Conservation (phyloP, 2,113 vertebrate species). For the Podocnemis expansa region DNA sequence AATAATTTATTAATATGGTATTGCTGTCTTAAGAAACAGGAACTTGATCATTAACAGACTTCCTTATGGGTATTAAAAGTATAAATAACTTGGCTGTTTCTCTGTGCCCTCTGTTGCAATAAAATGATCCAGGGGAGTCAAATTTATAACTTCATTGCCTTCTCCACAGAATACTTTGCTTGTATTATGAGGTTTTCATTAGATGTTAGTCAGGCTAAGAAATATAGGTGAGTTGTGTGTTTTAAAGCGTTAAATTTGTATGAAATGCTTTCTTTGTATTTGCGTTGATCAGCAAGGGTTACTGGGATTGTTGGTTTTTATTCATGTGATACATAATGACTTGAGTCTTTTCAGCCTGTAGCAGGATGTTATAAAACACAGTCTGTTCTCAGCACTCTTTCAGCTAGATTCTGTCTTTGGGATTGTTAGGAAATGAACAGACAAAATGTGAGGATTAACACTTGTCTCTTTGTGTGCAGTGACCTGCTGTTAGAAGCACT, state of each 20-base stretch:
- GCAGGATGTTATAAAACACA: background rate
- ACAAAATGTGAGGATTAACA: background rate
- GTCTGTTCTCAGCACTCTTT: background rate
- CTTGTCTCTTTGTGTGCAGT: background rate
- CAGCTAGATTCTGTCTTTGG: background rate
- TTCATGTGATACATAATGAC: background rate
- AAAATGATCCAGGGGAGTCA: background rate
- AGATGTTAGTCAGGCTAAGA: background rate
- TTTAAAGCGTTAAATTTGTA: background rate
- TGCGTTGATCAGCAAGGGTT: background rate
- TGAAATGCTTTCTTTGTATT: background rate
- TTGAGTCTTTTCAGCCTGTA: background rate
- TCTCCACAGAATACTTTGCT: background rate
- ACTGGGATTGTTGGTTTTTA: background rate
- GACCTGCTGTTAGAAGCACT: background rate
- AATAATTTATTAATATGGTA: background rate
- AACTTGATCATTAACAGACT: background rate
- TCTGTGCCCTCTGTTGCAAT: background rate
- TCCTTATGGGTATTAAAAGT: background rate
- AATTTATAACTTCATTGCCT: fast-evolving
- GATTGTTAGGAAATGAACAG: background rate
- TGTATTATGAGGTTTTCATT: background rate
- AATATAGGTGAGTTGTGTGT: background rate
- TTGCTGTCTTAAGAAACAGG: background rate
- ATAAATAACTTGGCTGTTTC: background rate